Base-by-base conservation (phyloP, 2,113 vertebrate species). In the Bos indicus region DNA sequence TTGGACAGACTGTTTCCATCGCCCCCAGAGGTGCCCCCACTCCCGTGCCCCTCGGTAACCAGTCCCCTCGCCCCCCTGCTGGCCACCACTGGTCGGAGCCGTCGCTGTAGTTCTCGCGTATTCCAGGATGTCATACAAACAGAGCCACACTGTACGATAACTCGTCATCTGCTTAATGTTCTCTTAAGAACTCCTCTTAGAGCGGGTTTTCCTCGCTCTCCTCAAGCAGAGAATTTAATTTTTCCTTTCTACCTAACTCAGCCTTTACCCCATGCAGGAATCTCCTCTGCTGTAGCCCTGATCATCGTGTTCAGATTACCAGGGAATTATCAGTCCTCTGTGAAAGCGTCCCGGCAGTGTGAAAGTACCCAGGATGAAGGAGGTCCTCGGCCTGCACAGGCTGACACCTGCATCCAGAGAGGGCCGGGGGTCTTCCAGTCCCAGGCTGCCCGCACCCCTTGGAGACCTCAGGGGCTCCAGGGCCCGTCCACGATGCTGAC, bases 381-480 rank as follows among this genome's bases (percentile, higher is more conserved):
- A 2, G 2, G 40, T 33, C 16, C 54, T 33, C 16, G 36, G 83
- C 2, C 60, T 17, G 88, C 25, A 1, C 9, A 3, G 16, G 83
- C 48, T 94, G 8, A 3, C n/a, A 8, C 51, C 91, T n/a, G 77
- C 28, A 4, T 17, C 85, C 67, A 7, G 1, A 48, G 67, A n/a
- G 46, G 48, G 3, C 11, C 2, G 0, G 19, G 11, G 54, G 26
- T 21, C 62, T 43, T 7, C 52, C 1, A 4, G 10, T 26, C 60
- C 57, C 0, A 0, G 0, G 23, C 56, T 10, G 5, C 12, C 62
- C 8, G 0, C 30, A 6, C 28, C 40, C 51, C 40, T 26, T 0
- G 13, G 28, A 30, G 15, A 25, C 77, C 62, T 25, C 15, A 0
- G 0, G 17, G 15, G 2, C 10, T 13, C 54, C 33, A 1, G 57